A percentile compares a stretch with the other conserved stretches of the same genome.
Evolutionary conservation across 2,888 invertebrate genomes (phyloP).

Genomic region (Entomobrya multifasciata): DNA sequence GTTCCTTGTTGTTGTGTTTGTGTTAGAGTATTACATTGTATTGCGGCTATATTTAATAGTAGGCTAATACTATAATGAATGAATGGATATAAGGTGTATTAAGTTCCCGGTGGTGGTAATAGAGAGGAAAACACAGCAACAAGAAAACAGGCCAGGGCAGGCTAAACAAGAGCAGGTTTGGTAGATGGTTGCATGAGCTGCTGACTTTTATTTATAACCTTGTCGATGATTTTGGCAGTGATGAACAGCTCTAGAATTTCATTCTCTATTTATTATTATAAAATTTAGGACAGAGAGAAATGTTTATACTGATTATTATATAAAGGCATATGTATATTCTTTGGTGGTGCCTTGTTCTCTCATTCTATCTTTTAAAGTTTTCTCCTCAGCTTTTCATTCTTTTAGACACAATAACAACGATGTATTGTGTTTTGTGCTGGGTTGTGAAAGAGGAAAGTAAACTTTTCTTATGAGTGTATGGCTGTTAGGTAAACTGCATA

Average conservation of each 20-base stretch:
- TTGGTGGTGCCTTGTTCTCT: too few species aligned
- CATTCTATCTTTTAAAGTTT: too few species aligned
- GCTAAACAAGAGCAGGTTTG: too few species aligned
- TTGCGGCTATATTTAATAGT: too few species aligned
- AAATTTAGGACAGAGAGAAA: too few species aligned
- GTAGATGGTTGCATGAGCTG: slow-evolving; percentile 52
- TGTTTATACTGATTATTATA: too few species aligned
- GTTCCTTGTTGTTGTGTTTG: too few species aligned
- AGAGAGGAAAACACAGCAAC: not conserved
- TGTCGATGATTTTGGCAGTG: slow-evolving; percentile 79
- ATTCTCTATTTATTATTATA: slow-evolving; percentile 56
- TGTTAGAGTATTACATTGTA: too few species aligned
- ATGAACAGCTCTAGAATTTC: slow-evolving; percentile 75
- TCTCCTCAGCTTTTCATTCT: not conserved
- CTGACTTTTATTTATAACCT: slow-evolving; percentile 77
- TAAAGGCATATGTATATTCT: too few species aligned
- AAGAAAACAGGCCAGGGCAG: not conserved
- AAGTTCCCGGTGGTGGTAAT: too few species aligned
- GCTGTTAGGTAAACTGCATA: slow-evolving; percentile 17
- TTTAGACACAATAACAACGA: not conserved
- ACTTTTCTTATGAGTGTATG: slow-evolving; percentile 12
- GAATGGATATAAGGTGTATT: too few species aligned
- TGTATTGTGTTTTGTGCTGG: not conserved
- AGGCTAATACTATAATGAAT: too few species aligned
- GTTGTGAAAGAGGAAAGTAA: not conserved